Evolutionary conservation across 2,113 vertebrate species (phyloP).

Genomic region (Campylorhamphus procurvoides): DNA sequence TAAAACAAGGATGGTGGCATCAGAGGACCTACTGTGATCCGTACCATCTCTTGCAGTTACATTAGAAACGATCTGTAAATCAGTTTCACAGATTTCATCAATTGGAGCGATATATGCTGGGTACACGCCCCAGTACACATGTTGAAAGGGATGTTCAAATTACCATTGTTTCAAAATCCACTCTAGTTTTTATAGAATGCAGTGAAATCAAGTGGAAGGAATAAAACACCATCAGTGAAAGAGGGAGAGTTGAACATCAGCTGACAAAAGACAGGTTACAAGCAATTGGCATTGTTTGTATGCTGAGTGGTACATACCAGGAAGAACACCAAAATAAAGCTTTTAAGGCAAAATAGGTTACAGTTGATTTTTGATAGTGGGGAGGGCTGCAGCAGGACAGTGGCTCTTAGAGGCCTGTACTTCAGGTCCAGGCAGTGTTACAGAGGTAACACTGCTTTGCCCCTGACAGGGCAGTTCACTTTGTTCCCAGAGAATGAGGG

Average conservation of each 20-base stretch:
- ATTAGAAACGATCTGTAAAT: conserved; percentile 24
- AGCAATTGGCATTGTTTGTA: neutral
- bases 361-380: neutral
- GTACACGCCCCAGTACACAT: neutral
- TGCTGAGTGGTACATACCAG: neutral
- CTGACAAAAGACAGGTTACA: neutral
- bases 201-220: conserved; percentile 33
- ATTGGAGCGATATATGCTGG: neutral
- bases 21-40: conserved; percentile 12
- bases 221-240: neutral
- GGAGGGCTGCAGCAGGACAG: neutral
- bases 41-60: conserved; percentile 14
- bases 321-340: neutral
- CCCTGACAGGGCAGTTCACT: neutral
- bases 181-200: neutral
- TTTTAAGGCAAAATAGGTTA: conserved; percentile 14
- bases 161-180: neutral
- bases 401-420: neutral
- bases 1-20: neutral
- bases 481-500: neutral
- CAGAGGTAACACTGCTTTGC: neutral
- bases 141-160: neutral
- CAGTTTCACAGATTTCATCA: conserved; percentile 18
- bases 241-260: neutral
- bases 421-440: neutral